A percentile compares a stretch with the other conserved stretches of the same genome.
These are phyloP conservation scores for Macrosoma leucophasiata DNA, from an alignment of 2,888 invertebrate genomes.

Conservation along the genomic window DNA sequence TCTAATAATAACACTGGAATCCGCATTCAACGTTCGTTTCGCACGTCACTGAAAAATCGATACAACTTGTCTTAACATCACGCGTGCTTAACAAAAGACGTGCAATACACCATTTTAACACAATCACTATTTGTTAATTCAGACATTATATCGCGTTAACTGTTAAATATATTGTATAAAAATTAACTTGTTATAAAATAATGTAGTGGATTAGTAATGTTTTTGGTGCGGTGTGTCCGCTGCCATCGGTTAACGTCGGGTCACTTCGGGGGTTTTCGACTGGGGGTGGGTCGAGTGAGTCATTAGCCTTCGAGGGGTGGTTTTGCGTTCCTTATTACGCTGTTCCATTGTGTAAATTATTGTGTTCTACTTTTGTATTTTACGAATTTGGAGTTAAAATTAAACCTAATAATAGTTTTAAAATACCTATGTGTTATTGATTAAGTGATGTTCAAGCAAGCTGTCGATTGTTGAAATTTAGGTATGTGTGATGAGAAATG, in stretches of 20 bases:
- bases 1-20: constrained; percentile 55
- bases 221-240: constrained; percentile 52
- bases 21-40: constrained; percentile 50
- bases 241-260: constrained; percentile 40
- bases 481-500: too few species aligned
- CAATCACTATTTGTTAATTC: constrained; percentile 21
- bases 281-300: constrained; percentile 54
- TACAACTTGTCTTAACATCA: constrained; percentile 42
- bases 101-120: constrained; percentile 16
- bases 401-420: too few species aligned
- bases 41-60: constrained; percentile 67
- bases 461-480: too few species aligned
- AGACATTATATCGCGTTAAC: constrained; percentile 29
- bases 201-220: constrained; percentile 47
- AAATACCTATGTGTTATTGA: too few species aligned
- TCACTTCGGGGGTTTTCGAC: constrained; percentile 43
- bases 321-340: constrained; percentile 54
- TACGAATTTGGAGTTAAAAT: too few species aligned
- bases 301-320: constrained; percentile 60
- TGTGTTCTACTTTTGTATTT: too few species aligned
- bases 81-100: constrained; percentile 24
- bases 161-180: constrained; percentile 31
- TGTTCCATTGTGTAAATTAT: too few species aligned
- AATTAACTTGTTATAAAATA: constrained; percentile 58
- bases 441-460: too few species aligned